Conservation (phyloP, 1,140 invertebrate species). For the Luehdorfia chinensis region DNA sequence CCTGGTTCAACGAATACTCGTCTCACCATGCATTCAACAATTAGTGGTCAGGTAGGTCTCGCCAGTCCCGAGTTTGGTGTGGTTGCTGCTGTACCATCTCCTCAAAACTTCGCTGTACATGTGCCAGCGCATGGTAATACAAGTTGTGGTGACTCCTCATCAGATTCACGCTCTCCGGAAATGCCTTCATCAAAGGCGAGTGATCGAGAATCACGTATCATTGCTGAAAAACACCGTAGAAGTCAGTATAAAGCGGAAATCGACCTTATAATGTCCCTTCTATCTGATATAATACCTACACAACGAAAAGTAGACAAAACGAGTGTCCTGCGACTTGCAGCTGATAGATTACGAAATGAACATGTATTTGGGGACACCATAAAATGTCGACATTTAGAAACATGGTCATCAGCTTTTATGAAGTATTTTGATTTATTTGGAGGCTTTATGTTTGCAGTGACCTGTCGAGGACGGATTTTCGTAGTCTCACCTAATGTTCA, state of each 20-base stretch:
- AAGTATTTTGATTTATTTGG: conserved; percentile 79
- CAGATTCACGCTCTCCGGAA: conserved; percentile 60
- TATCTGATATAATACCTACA: conserved; percentile 90
- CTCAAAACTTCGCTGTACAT: conserved; percentile 37
- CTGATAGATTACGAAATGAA: conserved; percentile 83
- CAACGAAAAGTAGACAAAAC: conserved; percentile 93
- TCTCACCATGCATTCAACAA: conserved; percentile 35
- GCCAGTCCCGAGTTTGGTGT: conserved; percentile 42
- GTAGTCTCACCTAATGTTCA: conserved; percentile 92
- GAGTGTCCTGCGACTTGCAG: conserved; percentile 89
- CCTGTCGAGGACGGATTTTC: conserved; percentile 89
- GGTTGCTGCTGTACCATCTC: conserved; percentile 37
- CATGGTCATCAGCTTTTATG: conserved; percentile 67
- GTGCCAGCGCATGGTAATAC: conserved; percentile 12
- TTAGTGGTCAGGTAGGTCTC: conserved; percentile 39
- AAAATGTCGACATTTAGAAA: conserved; percentile 62
- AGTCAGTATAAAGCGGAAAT: conserved; percentile 95
- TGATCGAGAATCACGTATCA: conserved; percentile 87
- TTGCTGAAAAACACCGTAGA: conserved; percentile 92
- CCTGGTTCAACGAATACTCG: conserved; percentile 38
- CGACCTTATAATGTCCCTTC: conserved; percentile 86
- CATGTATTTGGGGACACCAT: conserved; percentile 78
- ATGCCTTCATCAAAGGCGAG: conserved; percentile 51
- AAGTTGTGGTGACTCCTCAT: conserved; percentile 56
- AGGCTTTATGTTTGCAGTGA: conserved; percentile 89